These are phyloP conservation scores for Drosophila lacteicornis DNA, from an alignment of 1,140 invertebrate species.

Conservation along the genomic window DNA sequence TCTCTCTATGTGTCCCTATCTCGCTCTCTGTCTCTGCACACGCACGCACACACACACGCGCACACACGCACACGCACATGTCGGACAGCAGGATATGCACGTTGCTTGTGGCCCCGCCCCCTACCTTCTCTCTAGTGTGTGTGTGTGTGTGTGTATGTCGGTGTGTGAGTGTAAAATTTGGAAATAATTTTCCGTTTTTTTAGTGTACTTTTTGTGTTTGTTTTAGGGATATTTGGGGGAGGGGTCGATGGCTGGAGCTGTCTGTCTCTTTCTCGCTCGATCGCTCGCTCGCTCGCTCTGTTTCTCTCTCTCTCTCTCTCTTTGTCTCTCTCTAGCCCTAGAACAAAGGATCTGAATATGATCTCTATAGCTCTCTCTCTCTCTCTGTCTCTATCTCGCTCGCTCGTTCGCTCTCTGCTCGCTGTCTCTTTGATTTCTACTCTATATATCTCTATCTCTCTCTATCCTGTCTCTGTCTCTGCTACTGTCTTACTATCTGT, in stretches of 20 bases:
- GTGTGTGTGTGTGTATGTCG: conserved; percentile 10
- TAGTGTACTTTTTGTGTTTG: conserved; percentile 10
- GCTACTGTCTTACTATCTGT: conserved; percentile 39
- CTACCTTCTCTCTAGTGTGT: conserved; percentile 17
- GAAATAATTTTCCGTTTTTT: conserved; percentile 9
- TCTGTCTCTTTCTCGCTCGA: conserved; percentile 47
- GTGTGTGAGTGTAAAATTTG: conserved; percentile 25
- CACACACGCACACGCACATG: conserved; percentile 11
- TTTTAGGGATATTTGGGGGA: conserved; percentile 15
- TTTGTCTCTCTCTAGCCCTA: conserved; percentile 37
- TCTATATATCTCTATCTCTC: conserved; percentile 11
- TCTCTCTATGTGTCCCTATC: conserved; percentile 5
- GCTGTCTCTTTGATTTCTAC: conserved; percentile 51
- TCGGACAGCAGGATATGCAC: conserved; percentile 50
- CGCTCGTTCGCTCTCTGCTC: conserved; percentile 67
- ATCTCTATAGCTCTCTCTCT: conserved; percentile 45
- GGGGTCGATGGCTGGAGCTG: conserved; percentile 47
- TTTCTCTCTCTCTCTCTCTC: conserved; percentile 13
- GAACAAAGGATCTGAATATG: conserved; percentile 47
- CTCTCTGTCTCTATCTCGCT: conserved; percentile 53
- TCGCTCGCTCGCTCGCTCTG: conserved; percentile 36
- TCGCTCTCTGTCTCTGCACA: conserved; percentile 28
- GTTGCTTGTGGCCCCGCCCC: conserved; percentile 64
- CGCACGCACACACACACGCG: conserved; percentile 33
- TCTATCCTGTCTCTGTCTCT: conserved; percentile 36